Conservation (phyloP, 2,888 invertebrate genomes). For the Pheosia tremula region DNA sequence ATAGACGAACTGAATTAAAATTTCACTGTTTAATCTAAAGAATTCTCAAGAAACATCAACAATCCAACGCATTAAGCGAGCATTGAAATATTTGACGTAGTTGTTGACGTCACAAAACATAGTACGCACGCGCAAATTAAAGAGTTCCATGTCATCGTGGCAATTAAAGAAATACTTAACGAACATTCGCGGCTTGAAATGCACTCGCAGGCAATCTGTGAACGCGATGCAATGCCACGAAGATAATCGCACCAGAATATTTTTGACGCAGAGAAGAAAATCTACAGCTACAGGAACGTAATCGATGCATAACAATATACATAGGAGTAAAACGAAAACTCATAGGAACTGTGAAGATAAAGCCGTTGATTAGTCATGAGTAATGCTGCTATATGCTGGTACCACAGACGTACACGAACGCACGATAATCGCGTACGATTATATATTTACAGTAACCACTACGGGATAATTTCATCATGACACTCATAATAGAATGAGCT, state of each 20-base stretch:
- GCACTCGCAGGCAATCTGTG: not conserved
- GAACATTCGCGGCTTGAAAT: not conserved
- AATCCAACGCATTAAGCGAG: not conserved
- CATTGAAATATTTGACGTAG: not conserved
- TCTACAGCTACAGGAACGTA: not conserved
- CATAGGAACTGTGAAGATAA: slow-evolving; percentile 51
- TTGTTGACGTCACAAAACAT: not conserved
- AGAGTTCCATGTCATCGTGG: not conserved
- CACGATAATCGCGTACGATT: slow-evolving; percentile 44
- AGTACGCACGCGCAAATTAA: not conserved
- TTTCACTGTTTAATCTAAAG: not conserved
- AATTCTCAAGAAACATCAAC: not conserved
- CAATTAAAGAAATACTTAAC: not conserved
- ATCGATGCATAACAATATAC: not conserved
- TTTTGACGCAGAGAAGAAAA: not conserved
- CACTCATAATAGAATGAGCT: slow-evolving; percentile 25
- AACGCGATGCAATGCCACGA: not conserved
- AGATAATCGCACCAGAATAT: not conserved
- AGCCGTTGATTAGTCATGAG: slow-evolving; percentile 47
- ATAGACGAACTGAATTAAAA: not conserved
- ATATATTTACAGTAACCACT: slow-evolving; percentile 32
- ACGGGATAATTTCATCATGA: slow-evolving; percentile 45
- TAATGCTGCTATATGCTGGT: slow-evolving; percentile 26
- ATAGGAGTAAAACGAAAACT: slow-evolving; percentile 20
- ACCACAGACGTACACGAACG: slow-evolving; percentile 47